Conservation (phyloP, 2,888 invertebrate genomes). For the Microctonus aethiopoides region DNA sequence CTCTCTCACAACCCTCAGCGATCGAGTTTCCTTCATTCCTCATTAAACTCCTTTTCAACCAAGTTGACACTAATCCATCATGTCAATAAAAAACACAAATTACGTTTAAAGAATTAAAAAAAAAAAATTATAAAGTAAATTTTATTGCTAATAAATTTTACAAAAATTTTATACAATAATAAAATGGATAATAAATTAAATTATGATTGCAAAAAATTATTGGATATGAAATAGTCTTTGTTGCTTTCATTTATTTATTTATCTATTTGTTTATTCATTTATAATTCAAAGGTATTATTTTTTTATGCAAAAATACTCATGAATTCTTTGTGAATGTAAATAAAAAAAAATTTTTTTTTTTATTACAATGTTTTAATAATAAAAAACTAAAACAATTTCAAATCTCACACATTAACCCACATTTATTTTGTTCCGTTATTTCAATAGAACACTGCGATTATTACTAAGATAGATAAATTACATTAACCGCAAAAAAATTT, state of each 20-base stretch:
- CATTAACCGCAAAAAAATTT: conserved; percentile 17
- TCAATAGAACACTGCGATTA: neutral
- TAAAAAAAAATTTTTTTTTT: neutral
- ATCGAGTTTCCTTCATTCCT: conserved; percentile 3
- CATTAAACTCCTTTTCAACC: conserved; percentile 18
- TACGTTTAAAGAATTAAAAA: neutral
- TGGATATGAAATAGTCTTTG: neutral
- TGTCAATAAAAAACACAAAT: neutral
- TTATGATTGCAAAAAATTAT: too few relatives aligned
- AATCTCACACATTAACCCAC: conserved; percentile 43
- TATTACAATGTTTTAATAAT: neutral
- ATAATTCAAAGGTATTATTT: neutral
- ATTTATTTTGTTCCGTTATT: conserved; percentile 22
- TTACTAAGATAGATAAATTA: conserved; percentile 6
- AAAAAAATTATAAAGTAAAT: neutral
- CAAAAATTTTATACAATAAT: too few relatives aligned
- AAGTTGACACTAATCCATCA: neutral
- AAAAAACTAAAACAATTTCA: conserved; percentile 33
- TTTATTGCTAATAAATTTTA: too few relatives aligned
- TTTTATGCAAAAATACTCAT: neutral
- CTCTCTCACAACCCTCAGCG: neutral
- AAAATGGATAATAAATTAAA: too few relatives aligned
- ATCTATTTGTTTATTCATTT: too few relatives aligned
- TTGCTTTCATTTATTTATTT: too few relatives aligned
- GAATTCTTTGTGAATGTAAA: neutral